A percentile compares a stretch with the other conserved stretches of the same genome.
Conservation (phyloP, 2,888 invertebrate species). For the Chironomus riparius region DNA sequence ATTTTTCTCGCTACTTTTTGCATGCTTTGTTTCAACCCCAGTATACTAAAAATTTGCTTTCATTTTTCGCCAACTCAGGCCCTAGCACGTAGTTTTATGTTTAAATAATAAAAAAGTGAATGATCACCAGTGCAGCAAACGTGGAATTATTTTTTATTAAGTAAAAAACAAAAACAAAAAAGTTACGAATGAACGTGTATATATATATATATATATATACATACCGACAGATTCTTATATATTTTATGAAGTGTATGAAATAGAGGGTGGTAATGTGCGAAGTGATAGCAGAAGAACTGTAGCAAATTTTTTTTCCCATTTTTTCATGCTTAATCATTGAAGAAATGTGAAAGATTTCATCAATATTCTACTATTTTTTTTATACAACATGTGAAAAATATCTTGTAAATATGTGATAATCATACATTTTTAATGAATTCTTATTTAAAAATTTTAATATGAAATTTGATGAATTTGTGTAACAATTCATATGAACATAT, state of each 20-base stretch:
- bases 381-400: too few relatives aligned
- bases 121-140: constrained; percentile 26
- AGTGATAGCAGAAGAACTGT: not conserved
- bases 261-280: not conserved
- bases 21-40: not conserved
- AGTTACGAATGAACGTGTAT: too few relatives aligned
- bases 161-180: constrained; percentile 9
- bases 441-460: too few relatives aligned
- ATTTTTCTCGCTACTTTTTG: not conserved
- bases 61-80: not conserved
- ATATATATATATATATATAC: too few relatives aligned
- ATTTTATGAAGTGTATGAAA: not conserved
- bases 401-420: too few relatives aligned
- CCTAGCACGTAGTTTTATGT: constrained; percentile 18
- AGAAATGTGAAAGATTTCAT: too few relatives aligned
- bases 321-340: too few relatives aligned
- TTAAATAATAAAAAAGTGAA: constrained; percentile 27
- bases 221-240: not conserved
- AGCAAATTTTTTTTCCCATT: not conserved
- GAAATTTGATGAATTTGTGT: too few relatives aligned
- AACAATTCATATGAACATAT: too few relatives aligned
- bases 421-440: too few relatives aligned
- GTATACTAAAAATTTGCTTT: not conserved
- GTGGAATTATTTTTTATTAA: constrained; percentile 26
- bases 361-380: too few relatives aligned